Base-by-base conservation (phyloP, 1,140 invertebrate species). In the Ladona fulva region DNA sequence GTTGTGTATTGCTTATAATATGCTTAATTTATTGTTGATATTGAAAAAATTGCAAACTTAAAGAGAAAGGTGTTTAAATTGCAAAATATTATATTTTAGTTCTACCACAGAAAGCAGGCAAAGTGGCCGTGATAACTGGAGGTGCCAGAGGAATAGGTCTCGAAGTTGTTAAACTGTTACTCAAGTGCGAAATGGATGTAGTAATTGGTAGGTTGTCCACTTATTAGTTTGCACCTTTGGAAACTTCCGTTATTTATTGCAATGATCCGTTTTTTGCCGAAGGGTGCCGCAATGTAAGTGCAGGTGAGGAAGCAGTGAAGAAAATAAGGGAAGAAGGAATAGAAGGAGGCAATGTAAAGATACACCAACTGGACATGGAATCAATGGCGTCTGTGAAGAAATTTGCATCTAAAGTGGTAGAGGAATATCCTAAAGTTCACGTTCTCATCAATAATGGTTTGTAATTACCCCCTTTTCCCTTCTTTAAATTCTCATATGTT, bases 81-180 rank as follows among this genome's bases (percentile, higher is more conserved):
- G 1, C 1, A 74, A 3, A 74, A 3, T 24, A 74, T 11, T 5
- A 5, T 37, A 37, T 85, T 86, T 52, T 80, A 91, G 90, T 88
- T 80, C 83, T 91, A 77, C 85, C 86, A 22, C 83, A 85, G 59
- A 87, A 88, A 84, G 84, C 84, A 29, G 91, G 89, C 66, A 89
- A 90, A 86, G 87, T 94, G 74, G 95, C 93, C 73, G 90, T 97
- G 79, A 90, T 97, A 73, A 97, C 95, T 11, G 96, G 95, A 78
- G 95, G 95, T 14, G 91, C 92, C 29, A 86, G 92, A 80, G 95
- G 96, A 22, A 96, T 98, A 82, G 96, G 95, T 19, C 86, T 88
- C n/a, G 88, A 92, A 84, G 89, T 96, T 19, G 91, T 94, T 14
- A 91, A 91, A 83, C 91, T 92, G 84, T 85, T 97, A 24, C 83